These are phyloP conservation scores for Buathra laborator DNA, from an alignment of 2,888 invertebrate genomes.

Conservation along the genomic window DNA sequence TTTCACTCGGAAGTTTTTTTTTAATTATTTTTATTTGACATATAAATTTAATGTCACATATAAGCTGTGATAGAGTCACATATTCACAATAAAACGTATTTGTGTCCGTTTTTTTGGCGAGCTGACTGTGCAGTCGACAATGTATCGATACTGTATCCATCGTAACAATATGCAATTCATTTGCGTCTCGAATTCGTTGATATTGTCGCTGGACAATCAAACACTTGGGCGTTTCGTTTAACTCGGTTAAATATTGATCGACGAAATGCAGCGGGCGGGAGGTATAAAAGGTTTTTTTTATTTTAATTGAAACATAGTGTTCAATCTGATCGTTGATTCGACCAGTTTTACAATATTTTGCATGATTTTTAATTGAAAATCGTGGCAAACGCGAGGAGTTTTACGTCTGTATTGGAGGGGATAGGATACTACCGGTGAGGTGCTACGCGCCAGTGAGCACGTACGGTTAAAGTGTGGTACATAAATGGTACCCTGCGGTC, in stretches of 20 bases:
- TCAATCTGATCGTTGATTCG: background rate
- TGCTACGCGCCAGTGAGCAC: background rate
- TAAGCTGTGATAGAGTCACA: too few species aligned
- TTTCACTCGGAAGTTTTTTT: too few species aligned
- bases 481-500: background rate
- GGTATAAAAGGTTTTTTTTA: background rate
- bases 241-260: conserved; percentile 31
- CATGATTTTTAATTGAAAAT: conserved; percentile 7
- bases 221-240: conserved; percentile 20
- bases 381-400: background rate
- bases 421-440: background rate
- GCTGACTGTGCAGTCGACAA: background rate
- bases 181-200: conserved; percentile 4
- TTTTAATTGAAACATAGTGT: background rate
- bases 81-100: too few species aligned
- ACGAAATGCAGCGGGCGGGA: background rate
- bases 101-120: background rate
- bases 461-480: conserved; percentile 9
- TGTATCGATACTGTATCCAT: background rate
- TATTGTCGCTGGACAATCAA: conserved; percentile 21
- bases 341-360: conserved; percentile 5
- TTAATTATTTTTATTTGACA: too few species aligned
- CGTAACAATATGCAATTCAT: conserved; percentile 16
- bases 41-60: too few species aligned
- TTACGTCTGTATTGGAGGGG: background rate